Evolutionary conservation across 2,797 vertebrate species (phyloP).

Genomic region (Mormyrus hasselquistii): DNA sequence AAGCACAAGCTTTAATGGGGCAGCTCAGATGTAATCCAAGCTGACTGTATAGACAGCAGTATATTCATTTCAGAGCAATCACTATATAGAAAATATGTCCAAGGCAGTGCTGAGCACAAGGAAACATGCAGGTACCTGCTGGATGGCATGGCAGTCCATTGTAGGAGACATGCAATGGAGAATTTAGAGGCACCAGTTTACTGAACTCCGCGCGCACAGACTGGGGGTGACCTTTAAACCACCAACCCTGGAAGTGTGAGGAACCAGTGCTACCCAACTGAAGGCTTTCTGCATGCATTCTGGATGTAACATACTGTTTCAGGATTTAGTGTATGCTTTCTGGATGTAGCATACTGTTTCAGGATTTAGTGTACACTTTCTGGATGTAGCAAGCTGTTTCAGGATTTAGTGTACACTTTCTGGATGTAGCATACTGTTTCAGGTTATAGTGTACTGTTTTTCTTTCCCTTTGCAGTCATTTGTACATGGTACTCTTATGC

Average conservation of each 20-base stretch:
- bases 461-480: not conserved
- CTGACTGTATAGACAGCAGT: not conserved
- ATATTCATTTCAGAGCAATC: not conserved
- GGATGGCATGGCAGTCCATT: not conserved
- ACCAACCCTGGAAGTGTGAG: not conserved
- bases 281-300: not conserved
- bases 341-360: too few relatives aligned
- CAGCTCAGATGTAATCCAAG: not conserved
- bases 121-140: not conserved
- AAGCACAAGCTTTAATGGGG: not conserved
- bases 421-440: not conserved
- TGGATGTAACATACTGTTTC: not conserved
- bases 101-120: not conserved
- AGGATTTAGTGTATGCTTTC: not conserved
- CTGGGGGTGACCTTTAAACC: not conserved
- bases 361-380: too few relatives aligned
- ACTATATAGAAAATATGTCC: not conserved
- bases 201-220: not conserved
- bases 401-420: too few relatives aligned
- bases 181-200: not conserved
- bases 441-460: not conserved
- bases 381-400: too few relatives aligned
- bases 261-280: not conserved
- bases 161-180: not conserved
- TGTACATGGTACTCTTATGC: not conserved